phyloP scores from a whole-genome alignment of 2,113 vertebrate genomes.

The Lontra canadensis region DNA sequence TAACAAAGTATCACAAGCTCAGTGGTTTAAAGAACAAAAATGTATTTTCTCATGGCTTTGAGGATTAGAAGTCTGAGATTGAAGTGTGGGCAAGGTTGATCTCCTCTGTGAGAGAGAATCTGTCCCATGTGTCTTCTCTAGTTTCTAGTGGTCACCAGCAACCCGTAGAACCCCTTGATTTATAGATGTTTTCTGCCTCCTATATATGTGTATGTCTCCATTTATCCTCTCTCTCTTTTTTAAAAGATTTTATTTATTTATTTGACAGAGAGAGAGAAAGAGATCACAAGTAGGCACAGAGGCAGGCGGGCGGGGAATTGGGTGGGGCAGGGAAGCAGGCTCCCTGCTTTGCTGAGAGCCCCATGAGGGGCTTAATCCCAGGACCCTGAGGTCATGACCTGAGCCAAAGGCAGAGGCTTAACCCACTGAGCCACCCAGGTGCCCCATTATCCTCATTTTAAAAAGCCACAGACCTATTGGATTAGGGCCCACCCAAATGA shows the following conservation, averaged over 20 bases:
- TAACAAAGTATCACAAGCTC: not conserved
- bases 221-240: not conserved
- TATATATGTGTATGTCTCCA: not conserved
- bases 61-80: not conserved
- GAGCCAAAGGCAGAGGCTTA: too few relatives aligned
- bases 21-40: not conserved
- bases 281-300: too few relatives aligned
- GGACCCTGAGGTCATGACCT: too few relatives aligned
- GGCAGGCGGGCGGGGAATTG: too few relatives aligned
- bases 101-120: not conserved
- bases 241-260: too few relatives aligned
- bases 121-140: not conserved
- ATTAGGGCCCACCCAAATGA: not conserved
- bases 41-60: not conserved
- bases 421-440: too few relatives aligned
- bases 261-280: too few relatives aligned
- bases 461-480: not conserved
- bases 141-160: fast-evolving
- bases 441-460: not conserved
- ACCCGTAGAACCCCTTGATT: not conserved
- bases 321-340: too few relatives aligned
- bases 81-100: fast-evolving
- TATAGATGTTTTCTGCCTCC: not conserved
- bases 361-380: too few relatives aligned
- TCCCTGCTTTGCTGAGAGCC: too few relatives aligned